Percentiles rank a stretch among this genome's conserved stretches.
These are phyloP conservation scores for Lepidurus packardi DNA, from an alignment of 1,140 invertebrate species.

Conservation along the genomic window DNA sequence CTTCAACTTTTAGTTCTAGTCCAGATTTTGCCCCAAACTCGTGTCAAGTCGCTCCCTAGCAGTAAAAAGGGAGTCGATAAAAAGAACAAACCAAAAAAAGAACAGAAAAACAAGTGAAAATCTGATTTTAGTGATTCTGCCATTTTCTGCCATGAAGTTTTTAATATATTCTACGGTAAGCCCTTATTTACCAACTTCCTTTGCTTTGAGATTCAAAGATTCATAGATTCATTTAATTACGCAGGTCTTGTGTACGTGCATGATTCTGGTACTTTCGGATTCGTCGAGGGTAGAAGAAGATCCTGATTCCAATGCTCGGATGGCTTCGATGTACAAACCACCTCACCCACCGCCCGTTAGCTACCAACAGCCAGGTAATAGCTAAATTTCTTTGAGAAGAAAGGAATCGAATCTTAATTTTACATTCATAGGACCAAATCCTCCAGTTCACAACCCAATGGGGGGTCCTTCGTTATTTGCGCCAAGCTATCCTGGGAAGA, in stretches of 20 bases:
- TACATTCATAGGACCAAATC: background rate
- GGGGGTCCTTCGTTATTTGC: background rate
- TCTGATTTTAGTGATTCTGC: background rate
- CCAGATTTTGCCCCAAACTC: background rate
- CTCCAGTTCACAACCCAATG: background rate
- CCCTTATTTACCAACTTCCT: background rate
- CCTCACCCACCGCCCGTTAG: background rate
- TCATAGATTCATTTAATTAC: background rate
- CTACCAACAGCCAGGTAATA: background rate
- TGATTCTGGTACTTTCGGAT: background rate
- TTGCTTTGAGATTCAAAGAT: background rate
- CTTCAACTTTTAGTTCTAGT: background rate
- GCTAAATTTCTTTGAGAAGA: too few species aligned
- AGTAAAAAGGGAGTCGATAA: background rate
- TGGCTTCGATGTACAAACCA: background rate
- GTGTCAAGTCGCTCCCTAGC: background rate
- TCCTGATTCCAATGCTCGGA: background rate
- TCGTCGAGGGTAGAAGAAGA: background rate
- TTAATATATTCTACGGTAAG: background rate
- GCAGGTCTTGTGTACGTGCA: background rate
- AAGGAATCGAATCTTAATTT: background rate
- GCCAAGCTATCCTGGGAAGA: background rate
- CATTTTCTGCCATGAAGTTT: slow-evolving; percentile 2
- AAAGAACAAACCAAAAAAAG: too few species aligned
- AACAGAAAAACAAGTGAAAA: too few species aligned